These are phyloP conservation scores for Ceratina calcarata DNA, from an alignment of 1,140 invertebrate genomes.

Conservation along the genomic window DNA sequence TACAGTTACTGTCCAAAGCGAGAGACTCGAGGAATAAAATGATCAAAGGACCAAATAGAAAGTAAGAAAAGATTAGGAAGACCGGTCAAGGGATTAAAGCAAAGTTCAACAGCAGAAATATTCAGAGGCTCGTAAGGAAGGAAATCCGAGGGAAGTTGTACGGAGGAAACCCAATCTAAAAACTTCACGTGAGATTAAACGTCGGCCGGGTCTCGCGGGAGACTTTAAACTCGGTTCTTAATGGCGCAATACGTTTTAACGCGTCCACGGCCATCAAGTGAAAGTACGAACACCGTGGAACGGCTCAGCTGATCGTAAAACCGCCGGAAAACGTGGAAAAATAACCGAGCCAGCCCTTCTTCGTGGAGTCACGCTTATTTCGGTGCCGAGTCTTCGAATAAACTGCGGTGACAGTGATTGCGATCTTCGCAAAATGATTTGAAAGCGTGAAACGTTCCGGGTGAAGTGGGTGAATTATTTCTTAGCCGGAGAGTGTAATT, in stretches of 20 bases:
- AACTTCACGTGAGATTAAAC: constrained; percentile 2
- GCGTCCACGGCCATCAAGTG: constrained; percentile 7
- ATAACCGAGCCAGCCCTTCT: not conserved
- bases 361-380: not conserved
- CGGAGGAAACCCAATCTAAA: not conserved
- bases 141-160: not conserved
- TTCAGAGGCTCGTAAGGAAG: not conserved
- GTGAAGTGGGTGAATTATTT: constrained; percentile 16
- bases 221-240: not conserved
- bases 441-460: no score
- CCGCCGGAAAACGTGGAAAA: not conserved
- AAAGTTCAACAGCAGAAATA: not conserved
- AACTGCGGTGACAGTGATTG: not conserved
- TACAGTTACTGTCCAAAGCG: no score
- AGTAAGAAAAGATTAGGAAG: not conserved
- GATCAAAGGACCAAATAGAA: no score
- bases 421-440: no score
- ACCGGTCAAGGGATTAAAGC: not conserved
- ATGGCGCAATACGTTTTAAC: constrained; percentile 29
- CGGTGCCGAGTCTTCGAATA: no score
- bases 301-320: constrained; percentile 14
- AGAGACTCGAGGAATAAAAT: not conserved
- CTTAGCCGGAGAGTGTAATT: not conserved
- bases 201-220: not conserved
- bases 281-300: constrained; percentile 1